phyloP scores from a whole-genome alignment of 2,113 vertebrate genomes.

The Percina caprodes region DNA sequence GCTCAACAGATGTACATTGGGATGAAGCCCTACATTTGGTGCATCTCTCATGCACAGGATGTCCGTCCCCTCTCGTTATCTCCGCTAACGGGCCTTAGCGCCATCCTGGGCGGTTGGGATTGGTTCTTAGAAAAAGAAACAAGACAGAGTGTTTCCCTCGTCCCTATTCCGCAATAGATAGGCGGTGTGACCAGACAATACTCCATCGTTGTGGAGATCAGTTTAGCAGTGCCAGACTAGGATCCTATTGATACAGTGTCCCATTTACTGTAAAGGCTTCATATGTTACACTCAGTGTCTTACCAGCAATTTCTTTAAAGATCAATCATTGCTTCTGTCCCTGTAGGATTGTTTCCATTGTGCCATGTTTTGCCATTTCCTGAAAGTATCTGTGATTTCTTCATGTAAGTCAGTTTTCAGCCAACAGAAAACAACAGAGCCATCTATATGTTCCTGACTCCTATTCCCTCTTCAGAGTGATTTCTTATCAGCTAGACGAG shows the following conservation, averaged over 20 bases:
- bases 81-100: too few relatives aligned
- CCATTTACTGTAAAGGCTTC: background rate
- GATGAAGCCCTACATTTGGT: too few relatives aligned
- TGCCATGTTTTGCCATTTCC: background rate
- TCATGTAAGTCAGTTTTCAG: background rate
- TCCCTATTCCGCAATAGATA: too few relatives aligned
- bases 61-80: too few relatives aligned
- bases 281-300: background rate
- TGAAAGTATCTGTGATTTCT: background rate
- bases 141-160: too few relatives aligned
- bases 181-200: too few relatives aligned
- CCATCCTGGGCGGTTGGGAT: too few relatives aligned
- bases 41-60: too few relatives aligned
- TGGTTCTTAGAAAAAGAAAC: too few relatives aligned
- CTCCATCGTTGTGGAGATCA: too few relatives aligned
- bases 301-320: background rate
- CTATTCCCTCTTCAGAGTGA: background rate
- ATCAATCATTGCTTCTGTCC: background rate
- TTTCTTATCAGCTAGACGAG: slow-evolving; percentile 20
- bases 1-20: too few relatives aligned
- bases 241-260: background rate
- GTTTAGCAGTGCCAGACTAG: too few relatives aligned
- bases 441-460: slow-evolving; percentile 1
- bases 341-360: background rate
- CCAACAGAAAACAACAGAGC: background rate